These are phyloP conservation scores for Trichomycterus rosablanca DNA, from an alignment of 2,113 vertebrate species.

Conservation along the genomic window DNA sequence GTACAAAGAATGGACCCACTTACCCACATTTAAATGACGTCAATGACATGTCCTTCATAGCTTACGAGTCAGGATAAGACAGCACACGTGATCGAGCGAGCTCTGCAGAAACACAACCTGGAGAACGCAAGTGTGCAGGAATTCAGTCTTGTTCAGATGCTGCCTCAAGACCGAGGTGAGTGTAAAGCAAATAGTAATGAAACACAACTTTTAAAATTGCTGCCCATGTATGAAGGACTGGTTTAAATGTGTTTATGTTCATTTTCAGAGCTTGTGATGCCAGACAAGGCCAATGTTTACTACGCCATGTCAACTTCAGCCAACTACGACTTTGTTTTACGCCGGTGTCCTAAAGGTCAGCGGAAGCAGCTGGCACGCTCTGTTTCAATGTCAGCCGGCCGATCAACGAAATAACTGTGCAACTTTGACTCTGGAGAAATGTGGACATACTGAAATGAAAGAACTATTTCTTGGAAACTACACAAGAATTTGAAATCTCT, in stretches of 20 bases:
- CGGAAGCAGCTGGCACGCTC: slow-evolving; percentile 44
- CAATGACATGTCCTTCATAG: slow-evolving; percentile 51
- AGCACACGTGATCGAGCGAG: slow-evolving; percentile 73
- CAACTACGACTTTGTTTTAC: slow-evolving; percentile 79
- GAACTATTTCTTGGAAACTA: background rate
- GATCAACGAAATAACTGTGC: slow-evolving; percentile 23
- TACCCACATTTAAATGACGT: background rate
- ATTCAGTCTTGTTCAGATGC: slow-evolving; percentile 76
- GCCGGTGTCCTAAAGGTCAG: slow-evolving; percentile 56
- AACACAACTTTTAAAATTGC: too few relatives aligned
- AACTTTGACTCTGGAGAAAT: background rate
- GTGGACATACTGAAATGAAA: background rate
- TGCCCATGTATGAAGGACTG: too few relatives aligned
- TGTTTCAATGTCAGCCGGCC: slow-evolving; percentile 33
- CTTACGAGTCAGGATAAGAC: slow-evolving; percentile 87
- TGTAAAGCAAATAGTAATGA: background rate
- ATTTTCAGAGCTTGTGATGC: slow-evolving; percentile 78
- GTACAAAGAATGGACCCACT: too few relatives aligned
- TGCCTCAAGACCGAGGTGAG: slow-evolving; percentile 74
- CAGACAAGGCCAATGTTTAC: slow-evolving; percentile 82
- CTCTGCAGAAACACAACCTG: slow-evolving; percentile 80
- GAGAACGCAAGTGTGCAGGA: slow-evolving; percentile 56
- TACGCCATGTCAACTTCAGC: slow-evolving; percentile 81
- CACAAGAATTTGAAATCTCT: slow-evolving; percentile 5
- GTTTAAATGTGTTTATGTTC: background rate